Base-by-base conservation (phyloP, 2,797 vertebrate genomes). In the Melanitta fusca region DNA sequence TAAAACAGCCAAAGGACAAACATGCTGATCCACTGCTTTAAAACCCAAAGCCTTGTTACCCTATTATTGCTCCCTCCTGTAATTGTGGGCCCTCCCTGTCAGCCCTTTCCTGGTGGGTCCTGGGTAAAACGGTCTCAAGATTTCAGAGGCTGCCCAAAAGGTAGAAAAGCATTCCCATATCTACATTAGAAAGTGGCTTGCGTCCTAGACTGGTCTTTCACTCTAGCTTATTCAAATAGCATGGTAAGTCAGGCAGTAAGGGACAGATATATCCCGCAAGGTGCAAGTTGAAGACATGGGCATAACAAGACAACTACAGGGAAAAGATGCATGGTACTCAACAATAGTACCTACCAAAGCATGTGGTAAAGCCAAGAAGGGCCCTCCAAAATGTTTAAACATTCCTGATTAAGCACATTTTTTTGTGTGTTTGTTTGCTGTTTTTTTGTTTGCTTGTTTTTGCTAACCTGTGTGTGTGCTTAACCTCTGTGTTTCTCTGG, bases 351-450 rank as follows among this genome's bases (percentile, higher is more conserved):
- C 34, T 21, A 54, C 34, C 21, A 34, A 51, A 69, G 43, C 0
- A 0, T 0, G 1, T 3, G 43, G 28, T 5, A 32, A 36, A 68
- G 71, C 17, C 51, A 30, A 36, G 13, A 56, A 56, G 25, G 3
- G 39, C 38, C 28, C 53, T n/a, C 53, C 36, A 6, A 45, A 24
- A 8, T 1, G 1, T 25, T 49, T 5, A 28, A 28, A 41, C 2
- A 7, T 4, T 56, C 8, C 58, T 21, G 22, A 3, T 20, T 28
- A 28, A 68, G 51, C 32, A 16, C 10, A 45, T 4, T 8, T 14
- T n/a, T 25, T 51, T 24, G 22, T 24, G 24, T 49, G 47, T 49
- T 12, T 49, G 22, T 49, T 49, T 49, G 22, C 47, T 24, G 47
- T 2, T 24, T 13, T 13, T 47, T 19, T 47, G 45, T 49, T 49